phyloP scores from a whole-genome alignment of 2,797 vertebrate genomes.

The Bufotes viridis region DNA sequence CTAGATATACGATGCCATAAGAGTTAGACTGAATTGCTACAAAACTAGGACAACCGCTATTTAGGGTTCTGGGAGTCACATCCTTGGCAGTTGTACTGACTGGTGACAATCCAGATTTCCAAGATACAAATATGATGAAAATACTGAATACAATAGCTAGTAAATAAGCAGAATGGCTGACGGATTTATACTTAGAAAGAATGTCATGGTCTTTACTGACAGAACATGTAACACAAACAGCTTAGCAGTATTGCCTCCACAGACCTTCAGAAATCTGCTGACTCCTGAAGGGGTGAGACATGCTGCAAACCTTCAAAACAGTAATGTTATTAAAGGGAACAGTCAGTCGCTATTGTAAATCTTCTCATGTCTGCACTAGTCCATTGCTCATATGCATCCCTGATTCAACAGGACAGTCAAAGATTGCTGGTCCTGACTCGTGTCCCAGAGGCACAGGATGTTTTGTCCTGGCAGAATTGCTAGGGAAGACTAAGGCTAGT shows the following conservation, averaged over 20 bases:
- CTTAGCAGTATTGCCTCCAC: neutral
- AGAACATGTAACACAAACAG: neutral
- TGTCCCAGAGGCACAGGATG: neutral
- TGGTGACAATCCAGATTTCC: neutral
- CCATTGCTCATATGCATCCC: neutral
- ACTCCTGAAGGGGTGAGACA: neutral
- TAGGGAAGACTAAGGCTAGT: neutral
- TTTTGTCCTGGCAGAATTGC: neutral
- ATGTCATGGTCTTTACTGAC: too few relatives aligned
- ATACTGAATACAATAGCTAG: too few relatives aligned
- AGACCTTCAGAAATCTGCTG: neutral
- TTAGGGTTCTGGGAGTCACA: neutral
- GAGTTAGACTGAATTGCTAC: neutral
- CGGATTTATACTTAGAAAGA: neutral
- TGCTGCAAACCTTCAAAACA: neutral
- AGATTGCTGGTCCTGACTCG: neutral
- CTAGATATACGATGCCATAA: neutral
- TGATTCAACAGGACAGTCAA: neutral
- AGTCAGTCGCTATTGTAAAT: neutral
- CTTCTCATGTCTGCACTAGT: neutral
- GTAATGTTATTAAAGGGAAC: neutral
- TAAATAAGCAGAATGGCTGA: neutral
- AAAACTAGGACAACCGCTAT: neutral
- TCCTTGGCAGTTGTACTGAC: neutral
- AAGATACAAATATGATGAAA: neutral